Percentiles rank a stretch among this genome's conserved stretches.
Evolutionary conservation across 2,113 vertebrate genomes (phyloP).

Genomic region (Aythya baeri): DNA sequence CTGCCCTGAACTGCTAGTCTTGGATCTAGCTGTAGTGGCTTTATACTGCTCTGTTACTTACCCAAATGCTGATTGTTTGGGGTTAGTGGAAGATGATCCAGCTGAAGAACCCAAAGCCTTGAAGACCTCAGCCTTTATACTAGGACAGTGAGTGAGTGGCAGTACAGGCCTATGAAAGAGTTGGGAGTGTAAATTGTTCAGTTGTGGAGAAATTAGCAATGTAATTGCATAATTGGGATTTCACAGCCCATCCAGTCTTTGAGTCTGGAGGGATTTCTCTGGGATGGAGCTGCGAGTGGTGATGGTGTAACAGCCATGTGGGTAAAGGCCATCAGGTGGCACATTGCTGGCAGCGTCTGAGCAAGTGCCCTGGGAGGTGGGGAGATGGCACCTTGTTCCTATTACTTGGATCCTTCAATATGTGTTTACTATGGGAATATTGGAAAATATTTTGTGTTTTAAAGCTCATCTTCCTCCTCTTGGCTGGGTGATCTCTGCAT

Average conservation of each 20-base stretch:
- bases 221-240: background rate
- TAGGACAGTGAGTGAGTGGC: background rate
- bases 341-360: background rate
- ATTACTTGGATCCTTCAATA: background rate
- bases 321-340: background rate
- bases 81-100: background rate
- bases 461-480: background rate
- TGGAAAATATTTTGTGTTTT: background rate
- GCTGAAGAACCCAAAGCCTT: background rate
- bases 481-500: background rate
- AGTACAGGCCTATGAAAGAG: background rate
- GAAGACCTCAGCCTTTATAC: background rate
- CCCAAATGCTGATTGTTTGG: background rate
- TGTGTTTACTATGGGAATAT: background rate
- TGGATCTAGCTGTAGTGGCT: background rate
- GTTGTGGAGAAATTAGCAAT: background rate
- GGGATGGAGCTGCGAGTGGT: background rate
- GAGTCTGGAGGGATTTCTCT: background rate
- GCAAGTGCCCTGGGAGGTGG: background rate
- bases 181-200: background rate
- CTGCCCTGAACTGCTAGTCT: background rate
- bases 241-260: background rate
- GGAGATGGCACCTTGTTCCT: background rate
- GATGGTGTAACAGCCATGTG: background rate
- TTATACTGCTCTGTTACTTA: background rate